A percentile compares a stretch with the other conserved stretches of the same genome.
Evolutionary conservation across 1,140 invertebrate genomes (phyloP).

Genomic region (Pristionchus pacificus): DNA sequence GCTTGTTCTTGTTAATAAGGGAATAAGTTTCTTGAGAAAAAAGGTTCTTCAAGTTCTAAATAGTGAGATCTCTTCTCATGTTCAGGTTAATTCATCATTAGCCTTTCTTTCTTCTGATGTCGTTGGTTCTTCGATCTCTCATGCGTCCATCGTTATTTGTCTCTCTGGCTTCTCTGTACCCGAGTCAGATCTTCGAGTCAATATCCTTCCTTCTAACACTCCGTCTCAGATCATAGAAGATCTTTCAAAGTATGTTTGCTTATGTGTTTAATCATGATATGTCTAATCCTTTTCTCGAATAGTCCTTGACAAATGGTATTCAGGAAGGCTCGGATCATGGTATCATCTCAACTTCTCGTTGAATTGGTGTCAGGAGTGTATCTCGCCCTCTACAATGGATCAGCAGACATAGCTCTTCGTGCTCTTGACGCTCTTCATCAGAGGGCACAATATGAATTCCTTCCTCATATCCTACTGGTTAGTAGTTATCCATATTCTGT

Average conservation of each 20-base stretch:
- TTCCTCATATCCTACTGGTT: conserved; percentile 51
- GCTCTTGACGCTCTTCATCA: conserved; percentile 55
- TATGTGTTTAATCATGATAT: no score
- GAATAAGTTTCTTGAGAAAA: no score
- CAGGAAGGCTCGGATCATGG: conserved; percentile 45
- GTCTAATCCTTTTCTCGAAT: no score
- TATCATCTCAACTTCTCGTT: conserved; percentile 42
- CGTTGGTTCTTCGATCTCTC: conserved; percentile 30
- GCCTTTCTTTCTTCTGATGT: conserved; percentile 42
- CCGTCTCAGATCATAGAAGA: conserved; percentile 14
- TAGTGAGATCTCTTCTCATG: no score
- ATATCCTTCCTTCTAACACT: not conserved
- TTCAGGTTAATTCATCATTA: conserved; percentile 44
- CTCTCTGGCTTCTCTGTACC: conserved; percentile 41
- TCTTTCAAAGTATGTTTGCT: conserved; percentile 11
- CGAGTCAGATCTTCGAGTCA: conserved; percentile 36
- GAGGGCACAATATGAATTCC: conserved; percentile 49
- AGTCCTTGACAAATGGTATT: conserved; percentile 36
- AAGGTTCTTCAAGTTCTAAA: no score
- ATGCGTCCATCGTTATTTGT: conserved; percentile 8
- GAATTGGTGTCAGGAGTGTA: conserved; percentile 50
- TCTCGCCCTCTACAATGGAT: conserved; percentile 52
- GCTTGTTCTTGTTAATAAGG: conserved; percentile 16
- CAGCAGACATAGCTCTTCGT: conserved; percentile 45
- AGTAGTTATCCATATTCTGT: conserved; percentile 5